These are phyloP conservation scores for Oncorhynchus gorbuscha DNA, from an alignment of 2,113 vertebrate genomes.

Conservation along the genomic window DNA sequence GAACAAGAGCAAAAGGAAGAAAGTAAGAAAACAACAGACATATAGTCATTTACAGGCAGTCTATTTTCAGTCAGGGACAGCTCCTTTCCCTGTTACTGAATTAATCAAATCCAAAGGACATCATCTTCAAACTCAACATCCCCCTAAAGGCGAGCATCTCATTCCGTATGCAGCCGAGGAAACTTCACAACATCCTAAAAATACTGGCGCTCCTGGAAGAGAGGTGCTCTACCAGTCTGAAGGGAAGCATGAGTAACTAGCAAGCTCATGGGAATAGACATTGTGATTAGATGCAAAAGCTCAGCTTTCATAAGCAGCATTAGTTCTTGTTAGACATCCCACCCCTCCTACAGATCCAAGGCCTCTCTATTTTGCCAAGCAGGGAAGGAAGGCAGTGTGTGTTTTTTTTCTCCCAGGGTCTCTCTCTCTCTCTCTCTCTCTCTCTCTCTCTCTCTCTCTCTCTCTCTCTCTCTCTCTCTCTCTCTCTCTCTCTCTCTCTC, in stretches of 20 bases:
- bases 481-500: constrained; percentile 20
- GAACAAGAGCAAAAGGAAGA: constrained; percentile 67
- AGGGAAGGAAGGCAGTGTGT: constrained; percentile 39
- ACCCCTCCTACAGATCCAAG: constrained; percentile 64
- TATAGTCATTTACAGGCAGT: constrained; percentile 77
- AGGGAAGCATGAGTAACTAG: constrained; percentile 88
- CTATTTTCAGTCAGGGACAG: constrained; percentile 81
- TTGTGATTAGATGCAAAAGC: constrained; percentile 89
- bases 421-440: constrained; percentile 8
- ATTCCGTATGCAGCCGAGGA: constrained; percentile 95
- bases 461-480: neutral
- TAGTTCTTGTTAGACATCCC: constrained; percentile 78
- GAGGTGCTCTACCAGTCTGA: constrained; percentile 88
- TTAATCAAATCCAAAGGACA: constrained; percentile 98
- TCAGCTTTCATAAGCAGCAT: constrained; percentile 89
- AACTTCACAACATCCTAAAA: constrained; percentile 98
- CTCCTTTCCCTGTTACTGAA: constrained; percentile 85
- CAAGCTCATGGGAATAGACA: constrained; percentile 87
- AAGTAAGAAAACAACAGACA: constrained; percentile 70
- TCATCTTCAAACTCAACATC: constrained; percentile 97
- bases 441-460: too few species aligned
- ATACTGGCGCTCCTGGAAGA: constrained; percentile 91
- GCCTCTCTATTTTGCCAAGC: constrained; percentile 58
- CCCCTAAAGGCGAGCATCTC: constrained; percentile 95
- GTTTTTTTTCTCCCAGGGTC: constrained; percentile 47